A percentile compares a stretch with the other conserved stretches of the same genome.
These are phyloP conservation scores for Lates japonicus DNA, from an alignment of 2,797 vertebrate genomes.

Conservation along the genomic window DNA sequence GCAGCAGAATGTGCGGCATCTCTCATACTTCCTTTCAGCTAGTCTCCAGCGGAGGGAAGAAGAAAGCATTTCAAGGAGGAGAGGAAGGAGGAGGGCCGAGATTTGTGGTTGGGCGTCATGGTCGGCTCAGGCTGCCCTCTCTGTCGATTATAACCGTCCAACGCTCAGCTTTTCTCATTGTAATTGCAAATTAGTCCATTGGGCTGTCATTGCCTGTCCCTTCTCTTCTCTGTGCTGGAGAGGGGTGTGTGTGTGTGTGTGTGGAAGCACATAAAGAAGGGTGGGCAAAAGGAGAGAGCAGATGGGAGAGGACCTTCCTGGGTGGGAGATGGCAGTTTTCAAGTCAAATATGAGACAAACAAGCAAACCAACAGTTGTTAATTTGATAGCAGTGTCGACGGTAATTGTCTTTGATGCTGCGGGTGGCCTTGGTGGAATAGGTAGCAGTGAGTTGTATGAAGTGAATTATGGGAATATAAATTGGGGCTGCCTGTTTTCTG, in stretches of 20 bases:
- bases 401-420: conserved; percentile 78
- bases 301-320: conserved; percentile 85
- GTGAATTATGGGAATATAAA: conserved; percentile 80
- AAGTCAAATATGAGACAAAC: conserved; percentile 81
- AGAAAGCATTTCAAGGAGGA: conserved; percentile 65
- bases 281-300: conserved; percentile 75
- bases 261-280: conserved; percentile 72
- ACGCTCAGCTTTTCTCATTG: conserved; percentile 90
- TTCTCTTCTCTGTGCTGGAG: conserved; percentile 84
- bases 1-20: conserved; percentile 78
- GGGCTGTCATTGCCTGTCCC: conserved; percentile 90
- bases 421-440: too few species aligned
- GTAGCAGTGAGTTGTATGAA: too few species aligned
- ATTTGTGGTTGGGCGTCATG: conserved; percentile 81
- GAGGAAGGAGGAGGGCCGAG: conserved; percentile 50
- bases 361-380: conserved; percentile 81
- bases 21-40: conserved; percentile 74
- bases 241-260: conserved; percentile 84
- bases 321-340: conserved; percentile 87
- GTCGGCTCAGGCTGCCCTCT: conserved; percentile 89
- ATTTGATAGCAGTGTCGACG: conserved; percentile 79
- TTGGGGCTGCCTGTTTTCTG: conserved; percentile 61
- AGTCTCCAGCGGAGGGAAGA: conserved; percentile 78
- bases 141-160: conserved; percentile 92
- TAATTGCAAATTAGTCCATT: conserved; percentile 96